Percentiles rank a stretch among this genome's conserved stretches.
These are phyloP conservation scores for Pempheris klunzingeri DNA, from an alignment of 2,797 vertebrate species.

Conservation along the genomic window DNA sequence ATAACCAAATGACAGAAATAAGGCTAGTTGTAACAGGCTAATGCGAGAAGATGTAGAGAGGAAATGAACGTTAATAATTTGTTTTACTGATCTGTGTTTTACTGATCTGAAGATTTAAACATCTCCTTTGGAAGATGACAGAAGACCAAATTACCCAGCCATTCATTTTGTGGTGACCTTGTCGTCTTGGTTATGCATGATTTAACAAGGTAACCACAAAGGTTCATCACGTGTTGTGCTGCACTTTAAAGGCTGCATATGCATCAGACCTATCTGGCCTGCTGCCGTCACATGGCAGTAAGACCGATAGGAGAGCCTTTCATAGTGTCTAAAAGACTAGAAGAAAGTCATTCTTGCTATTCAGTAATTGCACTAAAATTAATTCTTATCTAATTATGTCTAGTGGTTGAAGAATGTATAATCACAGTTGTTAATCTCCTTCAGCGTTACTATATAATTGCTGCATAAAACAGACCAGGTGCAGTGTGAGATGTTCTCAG, in stretches of 20 bases:
- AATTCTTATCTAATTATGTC: slow-evolving; percentile 23
- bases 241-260: slow-evolving; percentile 5
- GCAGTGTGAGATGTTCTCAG: neutral
- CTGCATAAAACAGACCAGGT: slow-evolving; percentile 25
- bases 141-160: neutral
- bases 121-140: neutral
- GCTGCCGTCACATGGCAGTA: neutral
- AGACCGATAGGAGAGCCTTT: slow-evolving; percentile 1
- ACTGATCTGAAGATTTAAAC: neutral
- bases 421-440: slow-evolving; percentile 19
- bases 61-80: neutral
- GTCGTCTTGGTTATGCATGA: neutral
- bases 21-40: neutral
- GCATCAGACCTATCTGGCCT: neutral
- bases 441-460: slow-evolving; percentile 10
- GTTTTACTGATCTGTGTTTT: neutral
- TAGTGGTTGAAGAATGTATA: slow-evolving; percentile 3
- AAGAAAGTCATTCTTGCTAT: slow-evolving; percentile 3
- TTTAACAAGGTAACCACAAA: slow-evolving; percentile 6
- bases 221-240: neutral
- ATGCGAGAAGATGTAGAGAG: no score
- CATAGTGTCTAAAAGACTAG: neutral
- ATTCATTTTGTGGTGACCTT: neutral
- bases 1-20: neutral
- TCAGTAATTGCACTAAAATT: slow-evolving; percentile 7